Conservation (phyloP, 2,113 vertebrate genomes). For the Melierax canorus region DNA sequence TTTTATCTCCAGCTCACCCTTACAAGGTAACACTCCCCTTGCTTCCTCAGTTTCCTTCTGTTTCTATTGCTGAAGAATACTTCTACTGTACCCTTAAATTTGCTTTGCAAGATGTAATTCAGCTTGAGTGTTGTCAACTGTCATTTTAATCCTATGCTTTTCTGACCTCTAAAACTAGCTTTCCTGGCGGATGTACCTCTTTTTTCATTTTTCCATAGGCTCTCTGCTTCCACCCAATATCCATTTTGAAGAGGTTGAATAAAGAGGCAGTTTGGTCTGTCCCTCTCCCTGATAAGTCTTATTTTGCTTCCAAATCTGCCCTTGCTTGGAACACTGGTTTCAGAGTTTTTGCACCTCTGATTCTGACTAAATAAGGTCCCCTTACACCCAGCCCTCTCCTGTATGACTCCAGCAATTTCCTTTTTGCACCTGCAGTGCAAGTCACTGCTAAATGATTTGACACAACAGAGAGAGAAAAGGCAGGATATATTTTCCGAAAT, state of each 20-base stretch:
- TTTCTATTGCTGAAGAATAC: not conserved
- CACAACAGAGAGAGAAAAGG: not conserved
- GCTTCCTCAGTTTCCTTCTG: not conserved
- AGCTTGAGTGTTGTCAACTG: not conserved
- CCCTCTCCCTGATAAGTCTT: not conserved
- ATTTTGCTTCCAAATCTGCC: not conserved
- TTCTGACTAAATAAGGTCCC: not conserved
- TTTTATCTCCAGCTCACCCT: not conserved
- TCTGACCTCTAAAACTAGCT: not conserved
- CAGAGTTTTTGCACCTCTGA: not conserved
- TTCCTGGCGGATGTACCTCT: not conserved
- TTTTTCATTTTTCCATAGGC: not conserved
- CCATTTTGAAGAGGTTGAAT: not conserved
- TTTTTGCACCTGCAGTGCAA: not conserved
- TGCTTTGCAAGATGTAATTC: not conserved
- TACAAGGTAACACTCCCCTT: not conserved
- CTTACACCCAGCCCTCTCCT: not conserved
- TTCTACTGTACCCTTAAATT: not conserved
- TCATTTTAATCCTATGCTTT: not conserved
- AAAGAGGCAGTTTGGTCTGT: not conserved
- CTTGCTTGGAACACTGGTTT: not conserved
- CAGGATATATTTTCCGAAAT: not conserved
- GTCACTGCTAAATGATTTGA: not conserved
- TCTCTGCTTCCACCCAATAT: not conserved
- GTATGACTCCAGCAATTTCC: not conserved